phyloP scores from a whole-genome alignment of 2,888 invertebrate genomes.

The Sarcophaga rosellei region DNA sequence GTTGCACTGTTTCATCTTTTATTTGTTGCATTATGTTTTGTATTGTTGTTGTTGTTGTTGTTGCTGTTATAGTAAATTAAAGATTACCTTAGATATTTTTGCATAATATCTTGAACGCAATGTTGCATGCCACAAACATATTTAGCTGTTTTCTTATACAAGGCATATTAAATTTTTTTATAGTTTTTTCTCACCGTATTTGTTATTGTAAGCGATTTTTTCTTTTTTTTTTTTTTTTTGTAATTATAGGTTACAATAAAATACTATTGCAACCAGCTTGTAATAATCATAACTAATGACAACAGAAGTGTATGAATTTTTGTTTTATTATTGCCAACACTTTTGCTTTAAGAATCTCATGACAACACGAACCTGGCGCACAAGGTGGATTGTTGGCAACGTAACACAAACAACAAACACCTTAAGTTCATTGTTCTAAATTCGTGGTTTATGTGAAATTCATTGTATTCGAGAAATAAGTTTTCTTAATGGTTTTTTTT shows the following conservation, averaged over 20 bases:
- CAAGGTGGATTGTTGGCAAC: neutral
- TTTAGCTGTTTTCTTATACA: constrained; percentile 28
- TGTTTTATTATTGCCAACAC: constrained; percentile 10
- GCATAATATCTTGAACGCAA: constrained; percentile 64
- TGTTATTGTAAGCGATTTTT: neutral
- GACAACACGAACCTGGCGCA: neutral
- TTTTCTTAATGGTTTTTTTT: neutral
- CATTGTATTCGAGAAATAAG: neutral
- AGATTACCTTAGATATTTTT: constrained; percentile 62
- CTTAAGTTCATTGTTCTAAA: constrained; percentile 60
- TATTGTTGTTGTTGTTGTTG: neutral
- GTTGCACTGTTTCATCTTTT: constrained; percentile 44
- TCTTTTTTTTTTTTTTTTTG: constrained; percentile 3
- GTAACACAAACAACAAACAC: neutral
- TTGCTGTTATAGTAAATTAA: constrained; percentile 8
- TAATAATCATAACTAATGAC: constrained; percentile 51
- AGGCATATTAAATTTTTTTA: constrained; percentile 8
- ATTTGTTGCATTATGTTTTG: neutral
- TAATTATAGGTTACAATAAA: constrained; percentile 14
- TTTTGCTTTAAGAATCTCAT: constrained; percentile 27
- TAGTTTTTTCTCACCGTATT: constrained; percentile 36
- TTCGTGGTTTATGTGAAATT: constrained; percentile 11
- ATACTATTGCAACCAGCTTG: neutral
- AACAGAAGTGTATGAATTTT: constrained; percentile 8
- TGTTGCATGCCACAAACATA: constrained; percentile 61